These are phyloP conservation scores for Pachyuromys duprasi DNA, from an alignment of 2,797 vertebrate genomes.

Conservation along the genomic window DNA sequence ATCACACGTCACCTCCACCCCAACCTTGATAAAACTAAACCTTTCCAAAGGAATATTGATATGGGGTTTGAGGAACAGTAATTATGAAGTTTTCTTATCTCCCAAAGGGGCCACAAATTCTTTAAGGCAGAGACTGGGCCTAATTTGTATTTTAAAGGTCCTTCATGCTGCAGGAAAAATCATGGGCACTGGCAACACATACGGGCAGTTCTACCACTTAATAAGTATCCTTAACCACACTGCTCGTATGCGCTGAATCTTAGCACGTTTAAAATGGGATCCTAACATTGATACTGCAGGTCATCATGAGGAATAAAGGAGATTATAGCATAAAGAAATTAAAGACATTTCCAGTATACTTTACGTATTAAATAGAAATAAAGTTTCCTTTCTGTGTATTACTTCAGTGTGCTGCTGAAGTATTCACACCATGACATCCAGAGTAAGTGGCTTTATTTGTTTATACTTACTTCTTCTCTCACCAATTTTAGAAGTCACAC, in stretches of 20 bases:
- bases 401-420: background rate
- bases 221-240: background rate
- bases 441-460: background rate
- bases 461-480: background rate
- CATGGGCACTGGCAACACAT: background rate
- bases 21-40: conserved; percentile 29
- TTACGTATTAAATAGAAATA: background rate
- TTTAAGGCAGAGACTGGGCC: background rate
- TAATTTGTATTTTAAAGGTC: conserved; percentile 24
- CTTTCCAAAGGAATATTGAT: background rate
- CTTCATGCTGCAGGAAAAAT: background rate
- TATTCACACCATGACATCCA: background rate
- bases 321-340: background rate
- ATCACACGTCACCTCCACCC: background rate
- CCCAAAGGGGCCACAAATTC: background rate
- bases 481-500: background rate
- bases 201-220: background rate
- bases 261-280: background rate
- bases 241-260: conserved; percentile 1
- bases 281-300: background rate
- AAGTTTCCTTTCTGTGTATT: conserved; percentile 5
- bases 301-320: background rate
- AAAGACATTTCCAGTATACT: background rate
- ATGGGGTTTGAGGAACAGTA: conserved; percentile 12
- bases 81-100: conserved; percentile 19